phyloP scores from a whole-genome alignment of 2,888 invertebrate genomes.

The Hirtodrosophila confusa region DNA sequence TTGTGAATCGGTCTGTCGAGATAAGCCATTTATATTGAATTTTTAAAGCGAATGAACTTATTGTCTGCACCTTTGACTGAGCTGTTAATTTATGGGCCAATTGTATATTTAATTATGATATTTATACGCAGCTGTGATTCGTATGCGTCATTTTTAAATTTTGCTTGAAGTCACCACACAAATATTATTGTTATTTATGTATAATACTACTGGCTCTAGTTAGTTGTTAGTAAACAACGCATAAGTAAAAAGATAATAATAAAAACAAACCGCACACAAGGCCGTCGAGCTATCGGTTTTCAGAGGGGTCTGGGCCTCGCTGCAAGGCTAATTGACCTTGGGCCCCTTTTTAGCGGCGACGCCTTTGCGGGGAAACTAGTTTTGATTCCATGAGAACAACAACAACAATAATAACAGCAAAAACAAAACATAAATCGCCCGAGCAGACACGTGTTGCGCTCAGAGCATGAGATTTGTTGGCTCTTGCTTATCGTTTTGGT shows the following conservation, averaged over 20 bases:
- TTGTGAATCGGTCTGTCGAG: too few species aligned
- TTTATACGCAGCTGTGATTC: conserved; percentile 8
- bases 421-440: conserved; percentile 29
- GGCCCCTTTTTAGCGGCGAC: conserved; percentile 44
- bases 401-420: neutral
- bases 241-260: conserved; percentile 10
- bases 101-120: conserved; percentile 2
- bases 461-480: conserved; percentile 23
- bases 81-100: conserved; percentile 9
- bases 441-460: conserved; percentile 69
- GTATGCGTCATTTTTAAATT: conserved; percentile 14
- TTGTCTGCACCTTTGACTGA: conserved; percentile 11
- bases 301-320: conserved; percentile 24
- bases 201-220: conserved; percentile 12
- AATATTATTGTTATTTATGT: conserved; percentile 29
- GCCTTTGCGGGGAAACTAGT: conserved; percentile 59
- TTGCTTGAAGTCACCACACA: conserved; percentile 8
- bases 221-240: conserved; percentile 50
- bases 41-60: conserved; percentile 24
- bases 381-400: conserved; percentile 38
- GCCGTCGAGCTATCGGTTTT: conserved; percentile 55
- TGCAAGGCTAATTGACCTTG: conserved; percentile 43
- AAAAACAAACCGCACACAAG: conserved; percentile 38
- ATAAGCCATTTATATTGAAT: too few species aligned
- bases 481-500: conserved; percentile 20